Evolutionary conservation across 2,888 invertebrate genomes (phyloP).

Genomic region (Taphrorychus bicolor): DNA sequence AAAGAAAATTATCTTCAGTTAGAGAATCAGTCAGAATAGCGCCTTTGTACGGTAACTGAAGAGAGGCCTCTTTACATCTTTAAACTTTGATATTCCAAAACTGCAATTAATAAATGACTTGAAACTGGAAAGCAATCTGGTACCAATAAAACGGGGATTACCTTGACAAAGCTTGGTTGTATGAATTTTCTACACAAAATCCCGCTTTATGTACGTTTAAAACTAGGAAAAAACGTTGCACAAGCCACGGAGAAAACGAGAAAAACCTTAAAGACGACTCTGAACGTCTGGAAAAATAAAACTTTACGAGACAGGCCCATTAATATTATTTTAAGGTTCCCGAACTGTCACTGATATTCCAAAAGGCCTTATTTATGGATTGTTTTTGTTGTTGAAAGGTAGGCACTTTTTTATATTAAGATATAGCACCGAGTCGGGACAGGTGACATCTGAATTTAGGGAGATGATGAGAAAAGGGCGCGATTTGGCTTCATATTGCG

Average conservation of each 20-base stretch:
- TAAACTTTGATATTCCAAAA: too few relatives aligned
- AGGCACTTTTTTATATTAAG: conserved; percentile 11
- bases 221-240: too few relatives aligned
- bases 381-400: conserved; percentile 11
- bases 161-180: too few relatives aligned
- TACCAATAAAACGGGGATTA: too few relatives aligned
- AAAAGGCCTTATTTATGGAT: conserved; percentile 6
- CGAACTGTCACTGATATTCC: conserved; percentile 9
- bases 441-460: conserved; percentile 8
- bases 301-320: conserved; percentile 8
- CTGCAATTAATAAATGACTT: too few relatives aligned
- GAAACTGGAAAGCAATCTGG: too few relatives aligned
- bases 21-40: too few relatives aligned
- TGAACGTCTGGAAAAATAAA: conserved; percentile 8
- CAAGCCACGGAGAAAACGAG: neutral
- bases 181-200: too few relatives aligned
- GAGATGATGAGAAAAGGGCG: neutral
- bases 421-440: neutral
- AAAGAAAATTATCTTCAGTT: too few relatives aligned
- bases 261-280: neutral
- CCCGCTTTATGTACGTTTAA: too few relatives aligned
- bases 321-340: conserved; percentile 10
- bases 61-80: too few relatives aligned
- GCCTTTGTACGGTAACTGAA: too few relatives aligned
- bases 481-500: neutral